Conservation (phyloP, 2,888 invertebrate genomes). For the Parnassius smintheus region DNA sequence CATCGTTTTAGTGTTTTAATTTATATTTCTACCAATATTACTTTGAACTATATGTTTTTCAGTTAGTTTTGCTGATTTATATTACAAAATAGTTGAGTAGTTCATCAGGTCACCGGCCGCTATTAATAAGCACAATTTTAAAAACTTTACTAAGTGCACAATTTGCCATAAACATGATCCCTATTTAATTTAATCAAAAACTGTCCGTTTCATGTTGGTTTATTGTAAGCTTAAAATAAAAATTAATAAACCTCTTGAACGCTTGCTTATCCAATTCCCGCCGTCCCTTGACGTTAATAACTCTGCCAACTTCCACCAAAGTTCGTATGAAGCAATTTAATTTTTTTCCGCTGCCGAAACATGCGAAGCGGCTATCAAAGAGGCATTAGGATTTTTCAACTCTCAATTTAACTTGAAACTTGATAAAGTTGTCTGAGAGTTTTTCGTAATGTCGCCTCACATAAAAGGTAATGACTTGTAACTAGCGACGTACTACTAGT, state of each 20-base stretch:
- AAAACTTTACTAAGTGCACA: too few relatives aligned
- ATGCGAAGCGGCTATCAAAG: slow-evolving; percentile 66
- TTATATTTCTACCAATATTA: too few relatives aligned
- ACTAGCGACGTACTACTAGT: slow-evolving; percentile 6
- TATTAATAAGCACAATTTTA: neutral
- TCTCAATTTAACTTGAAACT: slow-evolving; percentile 44
- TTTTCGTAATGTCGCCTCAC: slow-evolving; percentile 14
- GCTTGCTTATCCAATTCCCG: slow-evolving; percentile 33
- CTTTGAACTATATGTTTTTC: too few relatives aligned
- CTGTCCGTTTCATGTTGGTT: slow-evolving; percentile 19
- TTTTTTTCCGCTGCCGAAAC: slow-evolving; percentile 51
- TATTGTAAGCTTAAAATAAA: slow-evolving; percentile 20
- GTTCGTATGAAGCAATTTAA: slow-evolving; percentile 53
- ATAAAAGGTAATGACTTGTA: slow-evolving; percentile 20
- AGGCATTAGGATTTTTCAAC: slow-evolving; percentile 57
- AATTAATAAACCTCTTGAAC: slow-evolving; percentile 29
- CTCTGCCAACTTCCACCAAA: slow-evolving; percentile 48
- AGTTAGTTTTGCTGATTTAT: too few relatives aligned
- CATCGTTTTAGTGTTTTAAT: too few relatives aligned
- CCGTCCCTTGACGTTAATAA: slow-evolving; percentile 49
- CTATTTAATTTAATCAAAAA: neutral
- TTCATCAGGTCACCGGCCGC: too few relatives aligned
- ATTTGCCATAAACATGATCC: too few relatives aligned
- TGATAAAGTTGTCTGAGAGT: slow-evolving; percentile 23
- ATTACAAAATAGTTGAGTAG: too few relatives aligned